phyloP scores from a whole-genome alignment of 2,888 invertebrate genomes.

The Drosophila formosana region DNA sequence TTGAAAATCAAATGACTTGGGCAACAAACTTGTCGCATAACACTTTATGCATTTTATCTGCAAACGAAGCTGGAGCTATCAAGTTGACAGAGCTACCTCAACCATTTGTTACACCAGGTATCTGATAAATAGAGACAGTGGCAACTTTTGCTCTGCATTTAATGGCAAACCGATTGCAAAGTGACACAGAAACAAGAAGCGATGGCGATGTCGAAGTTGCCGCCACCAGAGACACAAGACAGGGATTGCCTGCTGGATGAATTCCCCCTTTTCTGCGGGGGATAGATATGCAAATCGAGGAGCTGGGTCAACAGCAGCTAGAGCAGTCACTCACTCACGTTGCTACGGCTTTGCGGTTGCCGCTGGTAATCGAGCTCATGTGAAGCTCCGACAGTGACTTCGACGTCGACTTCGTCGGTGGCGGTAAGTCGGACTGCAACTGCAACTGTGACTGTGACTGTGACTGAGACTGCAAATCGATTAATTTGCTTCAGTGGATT shows the following conservation, averaged over 20 bases:
- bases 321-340: constrained; percentile 20
- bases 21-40: constrained; percentile 32
- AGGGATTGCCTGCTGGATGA: not conserved
- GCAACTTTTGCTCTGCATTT: constrained; percentile 27
- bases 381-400: constrained; percentile 23
- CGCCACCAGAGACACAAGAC: not conserved
- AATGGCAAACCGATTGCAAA: constrained; percentile 61
- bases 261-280: not conserved
- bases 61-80: constrained; percentile 4
- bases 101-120: constrained; percentile 36
- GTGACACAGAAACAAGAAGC: constrained; percentile 48
- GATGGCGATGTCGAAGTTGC: not conserved
- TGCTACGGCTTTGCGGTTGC: constrained; percentile 42
- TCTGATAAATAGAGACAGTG: constrained; percentile 38
- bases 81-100: constrained; percentile 10
- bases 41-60: constrained; percentile 9
- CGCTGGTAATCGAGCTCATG: constrained; percentile 37
- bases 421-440: constrained; percentile 6
- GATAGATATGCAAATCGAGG: constrained; percentile 27
- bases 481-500: constrained; percentile 69
- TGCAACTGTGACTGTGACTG: constrained; percentile 8
- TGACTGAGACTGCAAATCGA: constrained; percentile 64
- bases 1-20: constrained; percentile 30
- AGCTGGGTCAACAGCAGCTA: constrained; percentile 19
- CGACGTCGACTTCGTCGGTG: constrained; percentile 12